These are phyloP conservation scores for Ceratosolen solmsi DNA, from an alignment of 1,140 invertebrate species.

Conservation along the genomic window DNA sequence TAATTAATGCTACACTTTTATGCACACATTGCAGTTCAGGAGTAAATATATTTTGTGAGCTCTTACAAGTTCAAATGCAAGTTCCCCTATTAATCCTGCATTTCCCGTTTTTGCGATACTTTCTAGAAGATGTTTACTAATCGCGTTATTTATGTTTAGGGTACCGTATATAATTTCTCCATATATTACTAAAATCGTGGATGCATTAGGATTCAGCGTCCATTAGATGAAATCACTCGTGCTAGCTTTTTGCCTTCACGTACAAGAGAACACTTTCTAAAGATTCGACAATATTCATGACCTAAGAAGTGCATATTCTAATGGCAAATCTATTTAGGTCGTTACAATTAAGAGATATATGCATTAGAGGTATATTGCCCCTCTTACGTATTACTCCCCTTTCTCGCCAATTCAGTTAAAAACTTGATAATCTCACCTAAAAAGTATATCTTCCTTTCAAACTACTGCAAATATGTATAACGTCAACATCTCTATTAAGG, in stretches of 20 bases:
- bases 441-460: not conserved
- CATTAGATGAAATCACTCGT: constrained; percentile 13
- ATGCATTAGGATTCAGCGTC: not conserved
- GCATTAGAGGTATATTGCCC: not conserved
- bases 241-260: not conserved
- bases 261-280: constrained; percentile 15
- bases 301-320: not conserved
- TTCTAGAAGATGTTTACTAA: constrained; percentile 19
- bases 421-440: not conserved
- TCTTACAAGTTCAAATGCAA: not conserved
- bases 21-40: not conserved
- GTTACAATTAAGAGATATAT: not conserved
- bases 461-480: not conserved
- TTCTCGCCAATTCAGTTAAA: not conserved
- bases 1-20: not conserved
- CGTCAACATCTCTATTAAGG: not conserved
- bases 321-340: not conserved
- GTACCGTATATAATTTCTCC: not conserved
- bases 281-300: not conserved
- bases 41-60: not conserved
- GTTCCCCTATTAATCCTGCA: not conserved
- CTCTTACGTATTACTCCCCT: no score
- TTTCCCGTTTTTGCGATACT: not conserved
- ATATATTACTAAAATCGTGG: not conserved
- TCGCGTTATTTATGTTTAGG: not conserved